Evolutionary conservation across 2,113 vertebrate genomes (phyloP).

Genomic region (Martes martes): DNA sequence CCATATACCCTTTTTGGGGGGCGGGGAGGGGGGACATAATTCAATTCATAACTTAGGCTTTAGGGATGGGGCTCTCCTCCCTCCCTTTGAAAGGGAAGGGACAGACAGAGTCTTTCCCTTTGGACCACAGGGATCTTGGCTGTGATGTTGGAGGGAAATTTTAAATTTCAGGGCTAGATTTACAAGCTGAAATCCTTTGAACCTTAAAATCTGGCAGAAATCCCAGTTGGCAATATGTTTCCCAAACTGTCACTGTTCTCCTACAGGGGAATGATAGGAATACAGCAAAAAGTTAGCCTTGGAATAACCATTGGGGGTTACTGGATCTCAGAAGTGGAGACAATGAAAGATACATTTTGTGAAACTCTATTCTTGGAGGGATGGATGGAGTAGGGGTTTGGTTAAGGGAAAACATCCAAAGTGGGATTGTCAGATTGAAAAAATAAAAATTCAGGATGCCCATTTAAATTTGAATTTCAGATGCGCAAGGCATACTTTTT

Average conservation of each 20-base stretch:
- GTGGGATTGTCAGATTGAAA: neutral
- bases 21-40: neutral
- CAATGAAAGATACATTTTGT: no score
- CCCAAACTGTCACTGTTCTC: neutral
- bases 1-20: neutral
- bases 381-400: no score
- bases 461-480: neutral
- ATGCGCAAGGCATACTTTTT: neutral
- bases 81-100: neutral
- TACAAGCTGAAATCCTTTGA: neutral
- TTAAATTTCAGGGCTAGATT: neutral
- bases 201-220: neutral
- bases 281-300: neutral
- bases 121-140: neutral
- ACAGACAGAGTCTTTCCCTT: neutral
- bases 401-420: neutral
- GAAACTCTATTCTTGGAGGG: neutral
- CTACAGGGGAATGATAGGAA: neutral
- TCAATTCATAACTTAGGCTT: neutral
- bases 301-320: neutral
- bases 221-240: neutral
- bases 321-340: neutral
- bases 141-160: neutral
- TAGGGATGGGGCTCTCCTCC: neutral
- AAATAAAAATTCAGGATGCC: neutral